Conservation (phyloP, 2,113 vertebrate species). For the Phaetusa simplex region DNA sequence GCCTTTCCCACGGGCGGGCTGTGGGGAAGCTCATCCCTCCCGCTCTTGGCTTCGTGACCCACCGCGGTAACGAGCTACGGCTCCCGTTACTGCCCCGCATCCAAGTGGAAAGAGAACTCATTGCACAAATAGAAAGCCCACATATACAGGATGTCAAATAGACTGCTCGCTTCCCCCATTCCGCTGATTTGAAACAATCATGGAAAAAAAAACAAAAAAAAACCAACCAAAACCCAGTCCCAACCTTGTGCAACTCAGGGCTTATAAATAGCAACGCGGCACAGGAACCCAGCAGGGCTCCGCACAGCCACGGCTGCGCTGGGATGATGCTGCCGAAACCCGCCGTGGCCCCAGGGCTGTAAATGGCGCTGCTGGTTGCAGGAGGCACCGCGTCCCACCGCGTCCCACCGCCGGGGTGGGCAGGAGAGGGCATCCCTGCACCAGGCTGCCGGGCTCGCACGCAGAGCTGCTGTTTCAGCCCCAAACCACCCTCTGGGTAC, state of each 20-base stretch:
- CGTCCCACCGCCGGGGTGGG: not conserved
- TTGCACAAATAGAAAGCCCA: not conserved
- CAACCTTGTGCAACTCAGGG: not conserved
- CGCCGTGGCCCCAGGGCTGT: fast-evolving
- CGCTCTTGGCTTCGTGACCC: not conserved
- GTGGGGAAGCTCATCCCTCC: not conserved
- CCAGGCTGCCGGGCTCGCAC: not conserved
- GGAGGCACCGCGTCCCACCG: fast-evolving
- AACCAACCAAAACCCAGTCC: not conserved
- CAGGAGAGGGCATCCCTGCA: not conserved
- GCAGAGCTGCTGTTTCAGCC: not conserved
- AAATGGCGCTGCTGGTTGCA: not conserved
- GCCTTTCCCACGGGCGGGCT: not conserved
- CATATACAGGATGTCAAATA: not conserved
- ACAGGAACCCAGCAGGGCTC: not conserved
- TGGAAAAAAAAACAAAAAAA: not conserved
- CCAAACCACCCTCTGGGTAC: not conserved
- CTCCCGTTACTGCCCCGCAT: not conserved
- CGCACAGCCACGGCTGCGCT: not conserved
- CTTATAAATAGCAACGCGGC: not conserved
- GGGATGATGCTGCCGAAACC: not conserved
- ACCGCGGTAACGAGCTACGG: fast-evolving
- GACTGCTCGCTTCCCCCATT: not conserved
- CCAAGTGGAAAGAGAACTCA: not conserved
- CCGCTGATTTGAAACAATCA: not conserved